Percentiles rank a stretch among this genome's conserved stretches.
Evolutionary conservation across 2,797 vertebrate species (phyloP).

Genomic region (Fistularia tabacaria): DNA sequence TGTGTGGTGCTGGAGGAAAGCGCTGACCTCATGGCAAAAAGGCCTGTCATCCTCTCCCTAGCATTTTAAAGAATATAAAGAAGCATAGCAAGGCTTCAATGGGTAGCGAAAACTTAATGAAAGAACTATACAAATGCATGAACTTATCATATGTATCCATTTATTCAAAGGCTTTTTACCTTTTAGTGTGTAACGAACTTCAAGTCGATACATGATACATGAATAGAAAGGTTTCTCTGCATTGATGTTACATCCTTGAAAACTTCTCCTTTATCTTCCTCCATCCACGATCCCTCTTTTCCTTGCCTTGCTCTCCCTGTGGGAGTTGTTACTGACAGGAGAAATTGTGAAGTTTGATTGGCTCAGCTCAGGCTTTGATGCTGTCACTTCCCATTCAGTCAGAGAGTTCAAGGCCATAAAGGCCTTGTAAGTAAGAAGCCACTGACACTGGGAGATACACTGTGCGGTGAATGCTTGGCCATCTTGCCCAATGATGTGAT

Average conservation of each 20-base stretch:
- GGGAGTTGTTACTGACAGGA: slow-evolving; percentile 59
- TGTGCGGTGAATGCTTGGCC: slow-evolving; percentile 39
- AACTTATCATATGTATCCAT: slow-evolving; percentile 28
- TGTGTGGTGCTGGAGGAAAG: slow-evolving; percentile 64
- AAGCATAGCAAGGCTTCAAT: slow-evolving; percentile 41
- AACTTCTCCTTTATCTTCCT: slow-evolving; percentile 38
- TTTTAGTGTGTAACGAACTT: slow-evolving; percentile 30
- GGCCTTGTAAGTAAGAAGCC: slow-evolving; percentile 70
- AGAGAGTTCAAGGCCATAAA: slow-evolving; percentile 74
- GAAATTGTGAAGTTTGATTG: slow-evolving; percentile 71
- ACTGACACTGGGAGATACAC: slow-evolving; percentile 38
- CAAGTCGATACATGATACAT: slow-evolving; percentile 17
- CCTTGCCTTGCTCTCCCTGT: slow-evolving; percentile 31
- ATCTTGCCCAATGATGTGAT: slow-evolving; percentile 11
- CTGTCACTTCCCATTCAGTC: slow-evolving; percentile 77
- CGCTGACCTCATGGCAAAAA: slow-evolving; percentile 79
- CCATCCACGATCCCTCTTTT: slow-evolving; percentile 16
- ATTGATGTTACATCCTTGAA: slow-evolving; percentile 28
- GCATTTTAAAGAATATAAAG: slow-evolving; percentile 67
- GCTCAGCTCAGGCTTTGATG: slow-evolving; percentile 74
- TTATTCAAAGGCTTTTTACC: slow-evolving; percentile 45
- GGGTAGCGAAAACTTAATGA: slow-evolving; percentile 30
- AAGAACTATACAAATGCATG: slow-evolving; percentile 32
- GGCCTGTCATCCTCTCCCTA: slow-evolving; percentile 65
- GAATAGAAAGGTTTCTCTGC: slow-evolving; percentile 23